Percentiles rank a stretch among this genome's conserved stretches.
phyloP scores from a whole-genome alignment of 2,797 vertebrate genomes.

The Phrynocephalus vlangalii region DNA sequence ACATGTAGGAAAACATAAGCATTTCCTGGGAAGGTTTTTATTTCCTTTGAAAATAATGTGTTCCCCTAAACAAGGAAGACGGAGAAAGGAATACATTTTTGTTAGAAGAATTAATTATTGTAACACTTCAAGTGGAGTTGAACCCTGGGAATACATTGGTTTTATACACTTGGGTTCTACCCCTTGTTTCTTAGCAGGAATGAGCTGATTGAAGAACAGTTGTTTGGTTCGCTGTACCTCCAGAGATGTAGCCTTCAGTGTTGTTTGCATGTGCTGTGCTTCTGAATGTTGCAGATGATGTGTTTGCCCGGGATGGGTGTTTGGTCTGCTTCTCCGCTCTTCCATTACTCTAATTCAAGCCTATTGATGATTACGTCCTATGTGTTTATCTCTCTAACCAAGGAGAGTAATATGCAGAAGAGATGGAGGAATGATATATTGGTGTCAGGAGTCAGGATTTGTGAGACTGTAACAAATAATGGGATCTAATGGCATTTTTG shows the following conservation, averaged over 20 bases:
- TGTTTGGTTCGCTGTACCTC: neutral
- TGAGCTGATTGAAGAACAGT: neutral
- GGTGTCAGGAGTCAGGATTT: neutral
- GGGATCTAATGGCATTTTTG: neutral
- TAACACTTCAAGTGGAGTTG: neutral
- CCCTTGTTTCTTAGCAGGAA: neutral
- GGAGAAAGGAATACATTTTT: neutral
- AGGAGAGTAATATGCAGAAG: slow-evolving; percentile 2
- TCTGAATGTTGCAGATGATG: fast-evolving
- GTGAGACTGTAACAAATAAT: neutral
- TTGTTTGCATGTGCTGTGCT: neutral
- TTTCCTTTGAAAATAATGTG: slow-evolving; percentile 12
- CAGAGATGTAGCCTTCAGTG: neutral
- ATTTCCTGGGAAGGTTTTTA: neutral
- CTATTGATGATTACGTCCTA: neutral
- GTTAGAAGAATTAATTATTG: slow-evolving; percentile 1
- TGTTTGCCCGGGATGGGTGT: slow-evolving; percentile 40
- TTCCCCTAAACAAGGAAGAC: too few species aligned
- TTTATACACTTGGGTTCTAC: neutral
- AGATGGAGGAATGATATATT: slow-evolving; percentile 13
- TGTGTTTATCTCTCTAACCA: slow-evolving; percentile 40
- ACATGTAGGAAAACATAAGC: neutral
- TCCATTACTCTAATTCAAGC: neutral
- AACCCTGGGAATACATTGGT: neutral
- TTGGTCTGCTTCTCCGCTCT: neutral